A percentile compares a stretch with the other conserved stretches of the same genome.
Evolutionary conservation across 1,140 invertebrate species (phyloP).

Genomic region (Drosophila nasuta): DNA sequence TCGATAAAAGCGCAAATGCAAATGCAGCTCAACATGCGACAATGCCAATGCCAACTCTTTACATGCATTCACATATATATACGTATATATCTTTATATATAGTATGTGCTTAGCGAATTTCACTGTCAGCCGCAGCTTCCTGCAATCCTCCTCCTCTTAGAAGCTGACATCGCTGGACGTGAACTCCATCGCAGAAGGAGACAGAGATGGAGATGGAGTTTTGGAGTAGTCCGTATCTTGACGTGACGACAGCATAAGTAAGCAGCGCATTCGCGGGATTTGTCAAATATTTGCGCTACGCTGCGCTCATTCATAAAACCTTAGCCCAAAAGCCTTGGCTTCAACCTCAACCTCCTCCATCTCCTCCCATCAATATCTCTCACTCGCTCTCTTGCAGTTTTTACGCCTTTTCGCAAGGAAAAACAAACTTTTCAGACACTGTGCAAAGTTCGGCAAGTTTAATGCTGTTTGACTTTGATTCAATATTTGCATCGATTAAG

Average conservation of each 20-base stretch:
- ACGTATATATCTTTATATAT: constrained; percentile 9
- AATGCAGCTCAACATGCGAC: constrained; percentile 50
- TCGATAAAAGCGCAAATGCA: constrained; percentile 65
- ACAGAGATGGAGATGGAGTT: background rate
- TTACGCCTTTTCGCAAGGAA: constrained; percentile 60
- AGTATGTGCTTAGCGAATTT: constrained; percentile 17
- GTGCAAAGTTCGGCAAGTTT: constrained; percentile 76
- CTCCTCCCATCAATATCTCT: constrained; percentile 19
- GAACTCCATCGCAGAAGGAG: background rate
- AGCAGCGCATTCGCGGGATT: constrained; percentile 80
- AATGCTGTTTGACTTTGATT: constrained; percentile 82
- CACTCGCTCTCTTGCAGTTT: constrained; percentile 29
- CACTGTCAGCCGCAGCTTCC: constrained; percentile 43
- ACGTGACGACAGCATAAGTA: constrained; percentile 78
- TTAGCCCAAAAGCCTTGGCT: constrained; percentile 41
- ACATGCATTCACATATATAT: background rate
- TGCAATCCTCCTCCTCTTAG: constrained; percentile 33
- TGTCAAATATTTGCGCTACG: constrained; percentile 81
- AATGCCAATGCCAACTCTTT: constrained; percentile 18
- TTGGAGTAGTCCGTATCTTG: constrained; percentile 23
- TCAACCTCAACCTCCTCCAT: constrained; percentile 27
- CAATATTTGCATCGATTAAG: constrained; percentile 82
- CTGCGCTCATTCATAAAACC: constrained; percentile 67
- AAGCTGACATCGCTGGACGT: background rate
- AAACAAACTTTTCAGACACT: constrained; percentile 54